Evolutionary conservation across 2,113 vertebrate genomes (phyloP).

Genomic region (Rhinichthys klamathensis): DNA sequence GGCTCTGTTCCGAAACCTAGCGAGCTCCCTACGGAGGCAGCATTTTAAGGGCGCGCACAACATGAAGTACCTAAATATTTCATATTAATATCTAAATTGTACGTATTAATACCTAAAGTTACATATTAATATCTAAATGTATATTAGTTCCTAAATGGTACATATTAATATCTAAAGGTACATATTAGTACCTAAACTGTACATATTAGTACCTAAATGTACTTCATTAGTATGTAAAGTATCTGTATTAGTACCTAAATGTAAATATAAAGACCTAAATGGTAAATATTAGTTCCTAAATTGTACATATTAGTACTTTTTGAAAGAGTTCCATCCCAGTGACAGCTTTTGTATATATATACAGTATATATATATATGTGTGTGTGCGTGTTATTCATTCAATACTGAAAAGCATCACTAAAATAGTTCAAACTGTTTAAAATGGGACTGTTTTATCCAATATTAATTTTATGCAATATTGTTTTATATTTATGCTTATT

Average conservation of each 20-base stretch:
- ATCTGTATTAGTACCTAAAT: not conserved
- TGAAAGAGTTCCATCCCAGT: not conserved
- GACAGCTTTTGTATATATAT: not conserved
- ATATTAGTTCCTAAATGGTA: not conserved
- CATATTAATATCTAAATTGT: not conserved
- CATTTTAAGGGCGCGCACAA: not conserved
- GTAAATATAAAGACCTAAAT: not conserved
- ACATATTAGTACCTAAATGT: not conserved
- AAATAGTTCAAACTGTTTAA: not conserved
- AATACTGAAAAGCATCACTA: not conserved
- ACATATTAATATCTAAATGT: not conserved
- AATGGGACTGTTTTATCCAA: not conserved
- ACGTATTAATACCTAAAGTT: not conserved
- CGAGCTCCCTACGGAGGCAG: slow-evolving; percentile 22
- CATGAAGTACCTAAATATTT: not conserved
- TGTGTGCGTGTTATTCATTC: not conserved
- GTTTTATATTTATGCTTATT: not conserved
- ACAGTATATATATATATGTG: no score
- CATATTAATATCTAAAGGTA: not conserved
- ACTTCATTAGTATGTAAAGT: not conserved
- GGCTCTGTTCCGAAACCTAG: slow-evolving; percentile 37
- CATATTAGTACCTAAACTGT: not conserved
- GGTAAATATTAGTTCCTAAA: not conserved
- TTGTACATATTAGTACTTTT: no score
- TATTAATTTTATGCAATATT: not conserved